A percentile compares a stretch with the other conserved stretches of the same genome.
Conservation (phyloP, 2,797 vertebrate genomes). For the Malurus leucopterus region DNA sequence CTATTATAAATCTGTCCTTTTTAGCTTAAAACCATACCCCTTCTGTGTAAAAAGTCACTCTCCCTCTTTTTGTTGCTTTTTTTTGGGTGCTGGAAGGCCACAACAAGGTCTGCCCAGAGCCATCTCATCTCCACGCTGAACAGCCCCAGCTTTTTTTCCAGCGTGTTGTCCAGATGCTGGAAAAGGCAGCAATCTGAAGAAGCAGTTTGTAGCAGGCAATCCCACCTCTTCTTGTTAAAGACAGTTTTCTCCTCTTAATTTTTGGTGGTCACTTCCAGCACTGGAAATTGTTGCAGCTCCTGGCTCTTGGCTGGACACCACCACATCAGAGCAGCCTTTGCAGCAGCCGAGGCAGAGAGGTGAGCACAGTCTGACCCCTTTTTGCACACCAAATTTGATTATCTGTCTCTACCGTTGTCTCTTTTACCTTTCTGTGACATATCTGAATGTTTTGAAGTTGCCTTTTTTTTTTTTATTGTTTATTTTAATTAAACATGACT, state of each 20-base stretch:
- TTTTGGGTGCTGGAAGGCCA: neutral
- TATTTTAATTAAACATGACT: slow-evolving; percentile 65
- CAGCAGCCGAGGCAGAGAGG: neutral
- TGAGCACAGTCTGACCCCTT: neutral
- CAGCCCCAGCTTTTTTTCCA: neutral
- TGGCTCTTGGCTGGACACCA: neutral
- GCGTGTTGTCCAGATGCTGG: neutral
- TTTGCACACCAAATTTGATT: neutral
- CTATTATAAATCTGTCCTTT: neutral
- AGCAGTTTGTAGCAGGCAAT: neutral
- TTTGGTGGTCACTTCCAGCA: neutral
- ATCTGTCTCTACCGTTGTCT: neutral
- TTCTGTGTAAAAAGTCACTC: too few relatives aligned
- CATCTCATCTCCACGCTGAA: neutral
- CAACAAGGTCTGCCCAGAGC: neutral
- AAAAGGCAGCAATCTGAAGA: neutral
- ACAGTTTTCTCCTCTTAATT: neutral
- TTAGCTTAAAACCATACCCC: neutral
- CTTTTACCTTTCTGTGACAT: slow-evolving; percentile 30
- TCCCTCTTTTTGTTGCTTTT: neutral
- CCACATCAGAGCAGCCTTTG: neutral
- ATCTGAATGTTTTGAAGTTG: slow-evolving; percentile 3
- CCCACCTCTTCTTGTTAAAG: neutral
- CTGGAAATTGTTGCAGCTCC: neutral
- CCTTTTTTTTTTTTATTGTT: neutral